phyloP scores from a whole-genome alignment of 2,888 invertebrate genomes.

The Phytoseiulus persimilis region DNA sequence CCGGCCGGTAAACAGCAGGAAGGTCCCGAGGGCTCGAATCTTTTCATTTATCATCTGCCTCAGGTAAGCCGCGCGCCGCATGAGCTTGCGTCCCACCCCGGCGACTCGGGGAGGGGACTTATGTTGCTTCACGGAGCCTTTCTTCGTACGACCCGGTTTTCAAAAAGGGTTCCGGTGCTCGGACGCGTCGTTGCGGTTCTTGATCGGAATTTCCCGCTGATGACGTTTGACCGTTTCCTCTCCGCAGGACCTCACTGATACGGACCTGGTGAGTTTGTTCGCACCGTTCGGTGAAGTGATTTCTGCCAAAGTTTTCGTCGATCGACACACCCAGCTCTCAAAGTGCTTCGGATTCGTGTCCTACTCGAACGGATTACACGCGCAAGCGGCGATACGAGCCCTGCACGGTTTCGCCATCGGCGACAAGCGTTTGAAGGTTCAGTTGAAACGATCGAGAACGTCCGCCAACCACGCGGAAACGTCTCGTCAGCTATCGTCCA shows the following conservation, averaged over 20 bases:
- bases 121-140: no score
- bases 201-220: not conserved
- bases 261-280: constrained; percentile 27
- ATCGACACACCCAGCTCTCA: constrained; percentile 23
- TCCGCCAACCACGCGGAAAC: not conserved
- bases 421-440: constrained; percentile 29
- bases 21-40: constrained; percentile 32
- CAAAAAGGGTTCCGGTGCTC: no score
- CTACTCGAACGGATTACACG: constrained; percentile 31
- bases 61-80: constrained; percentile 5
- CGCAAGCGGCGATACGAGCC: constrained; percentile 35
- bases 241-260: constrained; percentile 14
- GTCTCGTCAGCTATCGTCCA: not conserved
- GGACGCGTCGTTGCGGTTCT: no score
- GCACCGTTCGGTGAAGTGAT: constrained; percentile 28
- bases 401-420: constrained; percentile 28
- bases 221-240: not conserved
- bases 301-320: constrained; percentile 33
- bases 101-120: not conserved
- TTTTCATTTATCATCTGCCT: constrained; percentile 38
- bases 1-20: constrained; percentile 30
- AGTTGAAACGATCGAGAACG: constrained; percentile 28
- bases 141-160: no score
- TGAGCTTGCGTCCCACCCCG: not conserved
- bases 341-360: constrained; percentile 33